Base-by-base conservation (phyloP, 2,888 invertebrate genomes). In the Allygus modestus region DNA sequence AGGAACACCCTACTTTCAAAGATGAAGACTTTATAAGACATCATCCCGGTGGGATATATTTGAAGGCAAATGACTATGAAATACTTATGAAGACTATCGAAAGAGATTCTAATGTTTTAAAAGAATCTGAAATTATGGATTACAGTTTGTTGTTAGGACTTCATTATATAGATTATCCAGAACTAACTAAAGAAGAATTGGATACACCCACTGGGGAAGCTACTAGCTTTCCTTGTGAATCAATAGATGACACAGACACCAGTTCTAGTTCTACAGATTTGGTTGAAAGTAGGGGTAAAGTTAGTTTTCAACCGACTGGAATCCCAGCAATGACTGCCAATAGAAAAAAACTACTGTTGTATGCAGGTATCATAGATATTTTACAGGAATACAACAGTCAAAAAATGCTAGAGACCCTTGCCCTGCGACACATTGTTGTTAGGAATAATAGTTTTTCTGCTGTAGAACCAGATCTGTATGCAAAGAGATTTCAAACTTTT, bases 391-490 rank as follows among this genome's bases (percentile, higher is more conserved):
- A 99, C 92, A 94, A 99, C 88, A 94, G 99, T 84, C 95, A 98
- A 91, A 99, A 99, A 92, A 99, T 99, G 91, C 92, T 99, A 88
- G 99, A 99, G 90, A 99, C 99, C 91, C 98, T 98, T 46, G 97
- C 98, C n/a, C n/a, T n/a, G n/a, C n/a, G n/a, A 46, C 9, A 17
- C 9, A 46, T 98, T 89, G 97, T 99, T 93, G 98, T 99, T 90
- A 99, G 97, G 91, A 98, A 97, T 99, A 99, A 99, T 91, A 98
- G 99, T 12, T 99, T 99, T 81, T 99, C 99, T 77, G 99, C 99
- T 87, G 99, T 99, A 92, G 94, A 98, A 89, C 99, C 99, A 75
- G 97, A 96, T 90, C 99, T 99, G 93, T 99, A 99, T 93, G 98
- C 99, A 88, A 96, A 97, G 92, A 94, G 99, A 90, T 99, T 99